Evolutionary conservation across 1,140 invertebrate species (phyloP).

Genomic region (Nephila pilipes): DNA sequence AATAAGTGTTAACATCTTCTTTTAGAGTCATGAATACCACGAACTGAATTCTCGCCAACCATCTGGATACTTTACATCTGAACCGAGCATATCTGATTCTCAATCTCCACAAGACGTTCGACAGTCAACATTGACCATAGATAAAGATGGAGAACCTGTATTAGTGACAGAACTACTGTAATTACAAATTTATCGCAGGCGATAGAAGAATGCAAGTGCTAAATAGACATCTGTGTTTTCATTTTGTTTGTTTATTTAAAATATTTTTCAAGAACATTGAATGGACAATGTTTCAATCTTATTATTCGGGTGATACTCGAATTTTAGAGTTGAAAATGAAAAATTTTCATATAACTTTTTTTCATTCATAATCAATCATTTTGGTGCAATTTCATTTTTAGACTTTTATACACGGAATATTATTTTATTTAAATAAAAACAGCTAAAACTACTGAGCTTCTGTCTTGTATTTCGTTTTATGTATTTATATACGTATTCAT

Average conservation of each 20-base stretch:
- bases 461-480: too few species aligned
- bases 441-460: too few species aligned
- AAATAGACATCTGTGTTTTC: background rate
- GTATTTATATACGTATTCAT: too few species aligned
- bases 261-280: background rate
- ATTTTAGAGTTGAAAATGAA: background rate
- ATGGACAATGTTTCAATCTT: background rate
- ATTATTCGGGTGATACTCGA: background rate
- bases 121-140: constrained; percentile 81
- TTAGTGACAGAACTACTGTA: constrained; percentile 86
- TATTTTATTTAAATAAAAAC: constrained; percentile 9
- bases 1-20: too few species aligned
- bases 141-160: constrained; percentile 86
- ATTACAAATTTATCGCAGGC: constrained; percentile 55
- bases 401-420: background rate
- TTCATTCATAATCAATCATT: background rate
- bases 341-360: background rate
- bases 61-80: background rate
- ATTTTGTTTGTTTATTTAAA: background rate
- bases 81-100: constrained; percentile 82
- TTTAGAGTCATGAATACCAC: constrained; percentile 75
- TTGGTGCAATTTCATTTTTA: background rate
- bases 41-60: constrained; percentile 62
- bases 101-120: constrained; percentile 80
- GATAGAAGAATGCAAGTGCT: background rate